Evolutionary conservation across 2,113 vertebrate species (phyloP).

Genomic region (Rhynchomys soricoides): DNA sequence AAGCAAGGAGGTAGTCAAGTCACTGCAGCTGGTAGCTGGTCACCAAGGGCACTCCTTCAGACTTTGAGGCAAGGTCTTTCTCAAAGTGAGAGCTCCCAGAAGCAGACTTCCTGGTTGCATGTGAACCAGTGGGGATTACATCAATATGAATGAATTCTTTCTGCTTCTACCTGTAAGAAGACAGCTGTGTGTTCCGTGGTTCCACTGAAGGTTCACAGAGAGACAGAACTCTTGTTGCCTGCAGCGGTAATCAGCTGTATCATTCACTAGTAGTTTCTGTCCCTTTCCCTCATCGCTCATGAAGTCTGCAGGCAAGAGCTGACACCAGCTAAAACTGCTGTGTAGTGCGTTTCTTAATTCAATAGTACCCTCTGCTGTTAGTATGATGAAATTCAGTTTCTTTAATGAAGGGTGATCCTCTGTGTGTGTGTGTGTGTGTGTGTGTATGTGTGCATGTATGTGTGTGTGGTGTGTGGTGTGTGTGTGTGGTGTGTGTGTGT

Average conservation of each 20-base stretch:
- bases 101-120: background rate
- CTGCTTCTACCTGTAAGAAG: background rate
- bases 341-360: background rate
- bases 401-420: background rate
- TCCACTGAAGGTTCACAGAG: background rate
- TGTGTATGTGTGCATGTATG: too few relatives aligned
- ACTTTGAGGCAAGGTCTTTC: background rate
- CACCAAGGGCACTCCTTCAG: background rate
- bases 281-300: background rate
- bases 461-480: too few relatives aligned
- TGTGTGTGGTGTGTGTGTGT: too few relatives aligned
- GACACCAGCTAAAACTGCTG: fast-evolving
- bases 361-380: slow-evolving; percentile 70
- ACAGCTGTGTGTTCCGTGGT: background rate
- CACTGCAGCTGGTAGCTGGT: background rate
- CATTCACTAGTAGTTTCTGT: background rate
- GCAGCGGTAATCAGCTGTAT: background rate
- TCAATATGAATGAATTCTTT: background rate
- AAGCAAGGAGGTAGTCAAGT: background rate
- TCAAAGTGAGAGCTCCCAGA: background rate
- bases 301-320: background rate
- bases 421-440: background rate
- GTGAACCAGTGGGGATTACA: background rate
- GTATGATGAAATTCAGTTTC: background rate
- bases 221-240: background rate